Evolutionary conservation across 2,113 vertebrate species (phyloP), one percentile per base, ranked within the genome.

Genomic region (Fukomys damarensis): DNA sequence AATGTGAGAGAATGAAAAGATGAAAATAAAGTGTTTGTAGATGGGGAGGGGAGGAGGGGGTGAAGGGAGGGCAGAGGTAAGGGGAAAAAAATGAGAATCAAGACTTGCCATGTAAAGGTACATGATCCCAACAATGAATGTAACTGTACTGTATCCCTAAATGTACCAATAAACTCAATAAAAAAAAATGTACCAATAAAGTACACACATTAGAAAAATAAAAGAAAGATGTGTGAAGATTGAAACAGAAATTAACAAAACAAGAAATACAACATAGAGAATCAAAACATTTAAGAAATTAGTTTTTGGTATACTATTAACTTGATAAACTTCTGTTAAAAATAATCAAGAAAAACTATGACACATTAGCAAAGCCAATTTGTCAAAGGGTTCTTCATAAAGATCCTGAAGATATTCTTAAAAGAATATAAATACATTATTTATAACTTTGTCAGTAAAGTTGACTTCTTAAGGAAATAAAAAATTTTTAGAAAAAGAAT

Each of bases 361-460:
- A 85, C 7, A 54, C 28, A 32, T 70, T n/a, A 88, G 58, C 6
- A 88, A 83, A 59, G 68, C 16, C 91, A n/a, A 35, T 58, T n/a
- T 58, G 6, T 83, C 80, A 96, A 70, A 89, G 43, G 13, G 5
- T 56, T 26, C 3, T 52, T 93, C 26, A 89, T 80, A 93, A 3
- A 80, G 17, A 85, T 72, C 22, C 24, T 89, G 3, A 10, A 61
- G 54, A 85, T 63, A 70, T 61, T 54, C 58, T 52, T 6, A 79
- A 54, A 70, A 77, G 49, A 84, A 56, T 66, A 61, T 70, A 49
- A 79, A 38, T 43, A 46, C 59, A 84, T 79, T 54, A 77, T 61
- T 2, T n/a, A 54, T 61, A 77, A 89, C 16, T 43, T 95, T 89
- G 30, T 38, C 52, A 77, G 85, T 96, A 89, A 61, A 85, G 85